phyloP scores from a whole-genome alignment of 2,113 vertebrate species.

The Picathartes gymnocephalus region DNA sequence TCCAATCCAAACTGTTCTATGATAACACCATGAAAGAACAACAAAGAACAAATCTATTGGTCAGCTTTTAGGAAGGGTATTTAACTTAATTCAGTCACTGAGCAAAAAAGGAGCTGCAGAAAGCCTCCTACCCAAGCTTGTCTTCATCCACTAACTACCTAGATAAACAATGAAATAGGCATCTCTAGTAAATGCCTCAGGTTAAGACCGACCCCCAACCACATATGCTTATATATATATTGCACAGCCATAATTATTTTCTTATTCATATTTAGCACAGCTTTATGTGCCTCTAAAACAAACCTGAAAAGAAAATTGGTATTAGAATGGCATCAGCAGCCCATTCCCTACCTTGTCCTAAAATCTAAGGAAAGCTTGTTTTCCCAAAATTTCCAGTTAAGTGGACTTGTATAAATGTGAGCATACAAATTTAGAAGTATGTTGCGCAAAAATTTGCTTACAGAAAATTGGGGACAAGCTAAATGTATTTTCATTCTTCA shows the following conservation, averaged over 20 bases:
- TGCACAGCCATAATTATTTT: not conserved
- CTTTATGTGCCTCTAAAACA: not conserved
- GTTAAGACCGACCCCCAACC: not conserved
- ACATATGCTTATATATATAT: not conserved
- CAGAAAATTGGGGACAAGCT: not conserved
- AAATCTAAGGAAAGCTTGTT: not conserved
- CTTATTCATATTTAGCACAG: not conserved
- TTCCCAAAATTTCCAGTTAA: not conserved
- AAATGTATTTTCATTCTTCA: not conserved
- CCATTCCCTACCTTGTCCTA: accelerated
- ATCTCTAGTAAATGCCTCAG: not conserved
- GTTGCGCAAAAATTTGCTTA: not conserved
- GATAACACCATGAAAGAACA: not conserved
- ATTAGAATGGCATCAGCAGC: not conserved
- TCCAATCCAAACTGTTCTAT: not conserved
- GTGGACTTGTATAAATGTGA: not conserved
- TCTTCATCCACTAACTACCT: not conserved
- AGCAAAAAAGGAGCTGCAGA: not conserved
- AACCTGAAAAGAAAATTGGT: not conserved
- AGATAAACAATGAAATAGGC: not conserved
- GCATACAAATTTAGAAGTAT: not conserved
- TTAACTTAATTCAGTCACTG: not conserved
- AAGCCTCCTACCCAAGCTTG: not conserved
- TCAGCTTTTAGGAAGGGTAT: not conserved
- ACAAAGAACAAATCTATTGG: not conserved